These are phyloP conservation scores for Blastomussa wellsi DNA, from an alignment of 92 coral and sea anemone species.

Conservation along the genomic window DNA sequence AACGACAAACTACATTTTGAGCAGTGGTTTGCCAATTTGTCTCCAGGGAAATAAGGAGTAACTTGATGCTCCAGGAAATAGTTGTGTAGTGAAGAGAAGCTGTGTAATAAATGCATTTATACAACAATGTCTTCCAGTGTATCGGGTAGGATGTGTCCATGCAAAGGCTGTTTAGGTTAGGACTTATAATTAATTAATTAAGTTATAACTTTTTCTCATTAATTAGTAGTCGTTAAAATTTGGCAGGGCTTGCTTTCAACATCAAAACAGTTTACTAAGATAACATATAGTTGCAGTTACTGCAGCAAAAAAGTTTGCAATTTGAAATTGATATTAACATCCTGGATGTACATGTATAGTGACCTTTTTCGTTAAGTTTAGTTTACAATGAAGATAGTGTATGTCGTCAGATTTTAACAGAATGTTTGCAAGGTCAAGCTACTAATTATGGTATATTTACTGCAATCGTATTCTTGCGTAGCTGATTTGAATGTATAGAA, in stretches of 20 bases:
- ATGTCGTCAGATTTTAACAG: neutral
- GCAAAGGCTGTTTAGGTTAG: neutral
- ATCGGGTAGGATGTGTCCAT: neutral
- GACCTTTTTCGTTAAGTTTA: neutral
- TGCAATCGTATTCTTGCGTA: neutral
- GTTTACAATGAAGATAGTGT: neutral
- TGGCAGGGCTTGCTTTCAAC: neutral
- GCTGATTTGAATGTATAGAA: neutral
- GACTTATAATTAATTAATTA: neutral
- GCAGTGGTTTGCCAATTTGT: neutral
- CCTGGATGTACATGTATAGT: neutral
- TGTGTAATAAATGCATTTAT: neutral
- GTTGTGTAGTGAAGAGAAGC: constrained; percentile 17
- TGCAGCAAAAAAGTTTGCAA: neutral
- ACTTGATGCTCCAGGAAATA: constrained; percentile 12
- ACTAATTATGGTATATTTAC: neutral
- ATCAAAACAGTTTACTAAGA: neutral
- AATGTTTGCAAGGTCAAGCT: neutral
- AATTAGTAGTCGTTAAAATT: neutral
- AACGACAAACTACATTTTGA: neutral
- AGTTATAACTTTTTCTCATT: neutral
- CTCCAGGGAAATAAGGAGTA: neutral
- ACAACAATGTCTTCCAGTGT: neutral
- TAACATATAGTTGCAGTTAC: neutral
- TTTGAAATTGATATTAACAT: neutral